Evolutionary conservation across 2,113 vertebrate species (phyloP).

Genomic region (Paramormyrops kingsleyae): DNA sequence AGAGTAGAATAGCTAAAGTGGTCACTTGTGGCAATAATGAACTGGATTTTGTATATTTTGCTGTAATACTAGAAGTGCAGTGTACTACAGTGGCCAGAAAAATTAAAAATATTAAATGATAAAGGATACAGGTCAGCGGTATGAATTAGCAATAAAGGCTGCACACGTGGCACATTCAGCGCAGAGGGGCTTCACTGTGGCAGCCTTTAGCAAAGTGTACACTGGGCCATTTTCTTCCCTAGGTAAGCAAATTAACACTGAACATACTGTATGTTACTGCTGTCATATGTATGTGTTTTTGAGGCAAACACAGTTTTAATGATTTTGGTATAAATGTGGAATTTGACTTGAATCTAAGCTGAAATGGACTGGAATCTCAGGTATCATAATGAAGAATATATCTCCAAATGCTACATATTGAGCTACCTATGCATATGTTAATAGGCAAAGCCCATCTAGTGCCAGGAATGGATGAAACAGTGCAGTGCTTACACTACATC

Average conservation of each 20-base stretch:
- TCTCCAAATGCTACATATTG: constrained; percentile 7
- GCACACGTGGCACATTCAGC: not conserved
- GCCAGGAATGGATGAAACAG: not conserved
- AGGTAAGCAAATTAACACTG: not conserved
- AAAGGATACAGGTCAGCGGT: not conserved
- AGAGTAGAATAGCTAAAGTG: not conserved
- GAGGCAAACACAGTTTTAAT: not conserved
- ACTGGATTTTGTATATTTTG: not conserved
- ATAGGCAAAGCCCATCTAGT: constrained; percentile 1
- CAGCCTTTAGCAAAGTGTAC: not conserved
- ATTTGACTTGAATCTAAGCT: not conserved
- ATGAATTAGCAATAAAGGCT: not conserved
- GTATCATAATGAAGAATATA: not conserved
- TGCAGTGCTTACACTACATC: not conserved
- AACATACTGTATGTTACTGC: not conserved
- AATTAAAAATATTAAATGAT: not conserved
- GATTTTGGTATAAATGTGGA: not conserved
- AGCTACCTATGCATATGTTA: not conserved
- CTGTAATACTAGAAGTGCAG: not conserved
- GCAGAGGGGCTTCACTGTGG: not conserved
- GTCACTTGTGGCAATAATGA: not conserved
- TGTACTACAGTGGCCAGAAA: not conserved
- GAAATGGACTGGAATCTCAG: constrained; percentile 5
- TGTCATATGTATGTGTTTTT: not conserved
- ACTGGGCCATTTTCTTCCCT: not conserved